Evolutionary conservation across 2,888 invertebrate genomes (phyloP).

Genomic region (Melieria omissa): DNA sequence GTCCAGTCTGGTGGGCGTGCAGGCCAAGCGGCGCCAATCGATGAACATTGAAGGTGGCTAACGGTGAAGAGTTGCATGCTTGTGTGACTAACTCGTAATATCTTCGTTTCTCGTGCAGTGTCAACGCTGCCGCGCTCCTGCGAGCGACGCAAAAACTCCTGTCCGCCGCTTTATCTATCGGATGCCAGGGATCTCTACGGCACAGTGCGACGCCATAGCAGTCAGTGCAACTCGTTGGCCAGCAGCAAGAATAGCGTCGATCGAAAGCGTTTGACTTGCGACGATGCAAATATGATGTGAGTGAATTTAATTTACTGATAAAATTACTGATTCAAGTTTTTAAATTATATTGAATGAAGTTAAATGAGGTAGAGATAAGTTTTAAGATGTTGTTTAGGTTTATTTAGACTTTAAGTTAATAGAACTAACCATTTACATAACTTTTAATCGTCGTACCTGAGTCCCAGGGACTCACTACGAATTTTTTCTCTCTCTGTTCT

Average conservation of each 20-base stretch:
- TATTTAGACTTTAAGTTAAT: too few relatives aligned
- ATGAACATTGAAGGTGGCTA: constrained; percentile 60
- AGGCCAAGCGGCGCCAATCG: constrained; percentile 72
- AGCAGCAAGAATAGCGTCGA: constrained; percentile 50
- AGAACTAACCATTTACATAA: too few relatives aligned
- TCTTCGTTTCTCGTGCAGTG: constrained; percentile 35
- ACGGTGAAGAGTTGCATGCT: background rate
- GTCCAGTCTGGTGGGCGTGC: constrained; percentile 73
- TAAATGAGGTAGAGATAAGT: too few relatives aligned
- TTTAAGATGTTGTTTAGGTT: too few relatives aligned
- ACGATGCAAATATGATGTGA: constrained; percentile 54
- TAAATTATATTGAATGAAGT: too few relatives aligned
- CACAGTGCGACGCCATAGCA: constrained; percentile 22
- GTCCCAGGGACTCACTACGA: too few relatives aligned
- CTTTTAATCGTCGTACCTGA: too few relatives aligned
- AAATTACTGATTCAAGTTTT: background rate
- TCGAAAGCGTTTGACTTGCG: constrained; percentile 50
- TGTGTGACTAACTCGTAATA: constrained; percentile 16
- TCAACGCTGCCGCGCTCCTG: constrained; percentile 41
- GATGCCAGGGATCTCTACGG: constrained; percentile 16
- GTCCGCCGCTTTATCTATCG: constrained; percentile 51
- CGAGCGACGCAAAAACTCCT: constrained; percentile 54
- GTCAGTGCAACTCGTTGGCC: constrained; percentile 40
- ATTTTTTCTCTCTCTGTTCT: too few relatives aligned
- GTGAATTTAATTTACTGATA: constrained; percentile 38